Evolutionary conservation across 1,140 invertebrate species (phyloP).

Genomic region (Penaeus chinensis): DNA sequence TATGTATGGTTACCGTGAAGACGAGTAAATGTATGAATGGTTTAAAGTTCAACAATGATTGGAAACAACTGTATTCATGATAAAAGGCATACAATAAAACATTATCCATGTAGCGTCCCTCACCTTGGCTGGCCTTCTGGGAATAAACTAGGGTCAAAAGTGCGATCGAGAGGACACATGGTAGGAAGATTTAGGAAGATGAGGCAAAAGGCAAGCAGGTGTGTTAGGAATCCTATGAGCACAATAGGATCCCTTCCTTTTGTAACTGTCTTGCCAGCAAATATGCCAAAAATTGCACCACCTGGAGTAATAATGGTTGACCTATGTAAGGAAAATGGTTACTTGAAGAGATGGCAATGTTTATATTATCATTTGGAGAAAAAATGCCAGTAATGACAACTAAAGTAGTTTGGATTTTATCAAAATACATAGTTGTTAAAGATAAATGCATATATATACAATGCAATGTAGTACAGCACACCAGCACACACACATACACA

Average conservation of each 20-base stretch:
- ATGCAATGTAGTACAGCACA: no score
- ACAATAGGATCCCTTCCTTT: slow-evolving; percentile 92
- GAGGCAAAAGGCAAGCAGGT: slow-evolving; percentile 82
- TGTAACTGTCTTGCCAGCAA: slow-evolving; percentile 84
- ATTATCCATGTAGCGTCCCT: background rate
- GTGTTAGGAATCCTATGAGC: slow-evolving; percentile 83
- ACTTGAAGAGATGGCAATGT: slow-evolving; percentile 36
- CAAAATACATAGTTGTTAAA: no score
- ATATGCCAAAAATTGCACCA: slow-evolving; percentile 87
- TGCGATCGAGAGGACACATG: slow-evolving; percentile 78
- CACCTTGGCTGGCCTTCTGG: slow-evolving; percentile 68
- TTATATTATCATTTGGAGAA: background rate
- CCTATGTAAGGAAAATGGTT: background rate
- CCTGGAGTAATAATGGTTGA: slow-evolving; percentile 70
- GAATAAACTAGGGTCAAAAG: slow-evolving; percentile 73
- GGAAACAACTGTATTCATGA: background rate
- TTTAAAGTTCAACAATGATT: background rate
- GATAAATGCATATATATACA: no score
- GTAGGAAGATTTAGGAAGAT: slow-evolving; percentile 90
- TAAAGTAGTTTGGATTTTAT: no score
- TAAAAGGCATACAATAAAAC: background rate
- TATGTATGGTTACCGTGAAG: background rate
- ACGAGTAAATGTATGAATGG: background rate
- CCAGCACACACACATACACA: no score
- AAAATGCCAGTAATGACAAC: no score